Conservation (phyloP, 2,797 vertebrate genomes). For the Rhabdomys pumilio region DNA sequence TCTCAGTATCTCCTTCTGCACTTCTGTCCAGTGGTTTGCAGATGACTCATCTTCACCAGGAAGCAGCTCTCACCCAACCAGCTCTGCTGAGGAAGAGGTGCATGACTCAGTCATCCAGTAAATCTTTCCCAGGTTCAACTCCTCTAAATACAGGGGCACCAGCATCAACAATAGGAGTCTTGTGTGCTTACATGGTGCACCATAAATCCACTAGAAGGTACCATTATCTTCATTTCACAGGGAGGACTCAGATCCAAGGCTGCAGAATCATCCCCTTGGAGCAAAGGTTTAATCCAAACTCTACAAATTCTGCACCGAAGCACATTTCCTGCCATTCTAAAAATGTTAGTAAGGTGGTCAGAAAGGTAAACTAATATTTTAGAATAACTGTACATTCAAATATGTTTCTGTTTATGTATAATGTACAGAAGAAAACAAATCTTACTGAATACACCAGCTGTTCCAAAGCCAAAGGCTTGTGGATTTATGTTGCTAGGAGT, state of each 20-base stretch:
- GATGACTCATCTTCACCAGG: constrained; percentile 65
- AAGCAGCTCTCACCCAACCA: constrained; percentile 33
- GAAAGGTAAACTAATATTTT: constrained; percentile 25
- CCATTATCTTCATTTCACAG: constrained; percentile 41
- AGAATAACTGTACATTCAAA: constrained; percentile 34
- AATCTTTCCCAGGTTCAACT: constrained; percentile 9
- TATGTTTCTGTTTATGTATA: constrained; percentile 25
- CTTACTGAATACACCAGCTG: background rate
- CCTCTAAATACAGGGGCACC: background rate
- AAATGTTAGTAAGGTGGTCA: background rate
- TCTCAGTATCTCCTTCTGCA: constrained; percentile 19
- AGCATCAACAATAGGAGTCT: constrained; percentile 15
- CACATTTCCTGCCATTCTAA: background rate
- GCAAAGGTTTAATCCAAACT: background rate
- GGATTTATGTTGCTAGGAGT: constrained; percentile 43
- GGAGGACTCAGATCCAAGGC: constrained; percentile 5
- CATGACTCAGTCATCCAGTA: constrained; percentile 50
- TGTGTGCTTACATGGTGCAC: background rate
- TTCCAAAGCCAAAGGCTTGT: constrained; percentile 19
- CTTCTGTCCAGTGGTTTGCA: constrained; percentile 56
- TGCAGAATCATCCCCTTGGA: constrained; percentile 28
- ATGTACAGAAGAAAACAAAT: background rate
- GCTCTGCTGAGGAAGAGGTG: constrained; percentile 46
- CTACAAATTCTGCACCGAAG: background rate
- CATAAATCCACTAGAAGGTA: constrained; percentile 1